phyloP scores from a whole-genome alignment of 2,888 invertebrate species.

The Sesia bembeciformis region DNA sequence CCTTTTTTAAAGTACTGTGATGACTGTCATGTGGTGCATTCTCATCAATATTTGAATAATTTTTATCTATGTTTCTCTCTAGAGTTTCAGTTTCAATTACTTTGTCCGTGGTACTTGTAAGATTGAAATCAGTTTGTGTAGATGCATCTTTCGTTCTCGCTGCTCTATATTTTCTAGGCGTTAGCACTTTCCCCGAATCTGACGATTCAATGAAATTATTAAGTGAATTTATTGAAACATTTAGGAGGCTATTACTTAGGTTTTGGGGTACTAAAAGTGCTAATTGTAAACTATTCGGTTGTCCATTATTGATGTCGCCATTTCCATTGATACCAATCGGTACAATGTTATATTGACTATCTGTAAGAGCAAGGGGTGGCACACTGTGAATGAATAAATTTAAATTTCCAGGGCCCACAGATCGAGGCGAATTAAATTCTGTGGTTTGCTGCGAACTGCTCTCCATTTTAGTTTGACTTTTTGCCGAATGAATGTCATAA shows the following conservation, averaged over 20 bases:
- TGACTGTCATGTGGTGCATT: constrained; percentile 64
- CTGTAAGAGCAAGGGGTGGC: constrained; percentile 51
- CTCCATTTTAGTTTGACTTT: constrained; percentile 46
- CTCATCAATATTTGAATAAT: constrained; percentile 66
- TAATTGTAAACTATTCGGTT: constrained; percentile 70
- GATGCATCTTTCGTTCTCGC: constrained; percentile 73
- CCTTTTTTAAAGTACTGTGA: constrained; percentile 66
- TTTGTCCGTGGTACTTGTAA: constrained; percentile 34
- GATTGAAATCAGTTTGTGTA: constrained; percentile 78
- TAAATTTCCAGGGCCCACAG: constrained; percentile 50
- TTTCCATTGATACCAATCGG: constrained; percentile 56
- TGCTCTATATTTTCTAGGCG: constrained; percentile 65
- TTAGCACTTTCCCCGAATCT: constrained; percentile 48
- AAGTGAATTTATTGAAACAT: constrained; percentile 54
- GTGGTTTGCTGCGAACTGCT: constrained; percentile 52
- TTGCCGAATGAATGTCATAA: constrained; percentile 55
- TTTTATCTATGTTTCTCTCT: constrained; percentile 64
- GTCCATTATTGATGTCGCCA: constrained; percentile 51
- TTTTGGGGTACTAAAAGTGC: constrained; percentile 75
- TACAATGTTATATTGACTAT: constrained; percentile 60
- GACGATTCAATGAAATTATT: constrained; percentile 41
- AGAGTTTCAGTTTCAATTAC: constrained; percentile 45
- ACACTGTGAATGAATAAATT: constrained; percentile 62
- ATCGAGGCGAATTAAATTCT: constrained; percentile 58
- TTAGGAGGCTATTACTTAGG: constrained; percentile 52